These are phyloP conservation scores for Bombyx huttoni DNA, from an alignment of 2,888 invertebrate species.

Conservation along the genomic window DNA sequence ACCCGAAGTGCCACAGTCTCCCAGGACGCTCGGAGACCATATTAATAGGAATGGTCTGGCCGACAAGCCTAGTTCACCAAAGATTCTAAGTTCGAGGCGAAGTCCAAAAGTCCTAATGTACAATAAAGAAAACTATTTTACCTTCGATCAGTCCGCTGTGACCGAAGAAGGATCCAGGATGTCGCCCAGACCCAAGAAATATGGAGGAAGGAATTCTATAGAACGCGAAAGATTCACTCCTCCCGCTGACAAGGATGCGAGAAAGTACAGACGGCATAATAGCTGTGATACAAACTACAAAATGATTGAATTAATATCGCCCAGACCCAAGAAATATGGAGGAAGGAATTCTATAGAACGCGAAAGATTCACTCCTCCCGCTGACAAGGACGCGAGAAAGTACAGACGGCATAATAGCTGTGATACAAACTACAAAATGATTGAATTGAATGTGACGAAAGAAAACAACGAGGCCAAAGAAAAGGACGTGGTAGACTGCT, in stretches of 20 bases:
- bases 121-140: conserved; percentile 63
- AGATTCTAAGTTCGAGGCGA: conserved; percentile 39
- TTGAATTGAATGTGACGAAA: conserved; percentile 42
- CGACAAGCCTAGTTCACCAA: conserved; percentile 52
- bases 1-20: conserved; percentile 48
- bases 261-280: conserved; percentile 53
- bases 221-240: conserved; percentile 56
- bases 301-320: conserved; percentile 45
- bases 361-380: conserved; percentile 55
- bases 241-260: conserved; percentile 51
- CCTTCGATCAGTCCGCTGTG: conserved; percentile 40
- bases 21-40: conserved; percentile 42
- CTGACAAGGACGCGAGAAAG: conserved; percentile 49
- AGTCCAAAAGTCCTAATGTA: conserved; percentile 57
- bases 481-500: conserved; percentile 55
- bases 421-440: conserved; percentile 52
- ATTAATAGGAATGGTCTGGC: conserved; percentile 44
- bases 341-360: conserved; percentile 58
- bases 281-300: conserved; percentile 61
- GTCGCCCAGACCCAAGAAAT: conserved; percentile 44
- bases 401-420: conserved; percentile 60
- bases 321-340: conserved; percentile 49
- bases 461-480: conserved; percentile 35
- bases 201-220: conserved; percentile 56
- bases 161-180: conserved; percentile 31